Conservation (phyloP, 2,888 invertebrate genomes). For the Caenorhabditis becei region DNA sequence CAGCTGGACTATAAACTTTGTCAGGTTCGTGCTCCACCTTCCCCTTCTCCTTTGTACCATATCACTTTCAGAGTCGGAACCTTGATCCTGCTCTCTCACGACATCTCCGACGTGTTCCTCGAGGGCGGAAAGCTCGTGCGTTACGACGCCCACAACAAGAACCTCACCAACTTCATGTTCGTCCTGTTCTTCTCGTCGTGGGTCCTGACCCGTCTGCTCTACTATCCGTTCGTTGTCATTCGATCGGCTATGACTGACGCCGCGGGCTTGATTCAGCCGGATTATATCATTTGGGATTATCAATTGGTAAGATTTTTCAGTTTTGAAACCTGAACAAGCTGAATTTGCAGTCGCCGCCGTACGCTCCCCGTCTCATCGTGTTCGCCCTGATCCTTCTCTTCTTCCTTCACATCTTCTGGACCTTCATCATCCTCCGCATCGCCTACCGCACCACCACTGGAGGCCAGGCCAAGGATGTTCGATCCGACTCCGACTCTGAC, state of each 20-base stretch:
- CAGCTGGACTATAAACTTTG: constrained; percentile 82
- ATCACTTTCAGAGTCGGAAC: constrained; percentile 78
- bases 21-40: constrained; percentile 49
- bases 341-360: constrained; percentile 67
- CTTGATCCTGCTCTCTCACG: constrained; percentile 83
- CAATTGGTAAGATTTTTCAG: constrained; percentile 55
- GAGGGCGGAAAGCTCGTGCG: constrained; percentile 81
- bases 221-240: constrained; percentile 77
- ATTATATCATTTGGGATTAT: constrained; percentile 72
- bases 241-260: constrained; percentile 76
- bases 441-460: constrained; percentile 57
- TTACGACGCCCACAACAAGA: constrained; percentile 70
- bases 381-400: constrained; percentile 72
- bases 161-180: constrained; percentile 73
- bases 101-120: constrained; percentile 83
- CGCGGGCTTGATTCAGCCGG: constrained; percentile 76
- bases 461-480: constrained; percentile 65
- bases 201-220: constrained; percentile 76
- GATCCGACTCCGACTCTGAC: constrained; percentile 68
- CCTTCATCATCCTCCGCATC: constrained; percentile 73
- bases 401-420: constrained; percentile 79
- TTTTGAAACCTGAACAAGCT: neutral
- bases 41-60: neutral
- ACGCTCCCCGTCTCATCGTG: constrained; percentile 76
- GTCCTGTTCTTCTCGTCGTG: constrained; percentile 75